Conservation (phyloP, 2,113 vertebrate species). For the Rhabdomys dilectus region DNA sequence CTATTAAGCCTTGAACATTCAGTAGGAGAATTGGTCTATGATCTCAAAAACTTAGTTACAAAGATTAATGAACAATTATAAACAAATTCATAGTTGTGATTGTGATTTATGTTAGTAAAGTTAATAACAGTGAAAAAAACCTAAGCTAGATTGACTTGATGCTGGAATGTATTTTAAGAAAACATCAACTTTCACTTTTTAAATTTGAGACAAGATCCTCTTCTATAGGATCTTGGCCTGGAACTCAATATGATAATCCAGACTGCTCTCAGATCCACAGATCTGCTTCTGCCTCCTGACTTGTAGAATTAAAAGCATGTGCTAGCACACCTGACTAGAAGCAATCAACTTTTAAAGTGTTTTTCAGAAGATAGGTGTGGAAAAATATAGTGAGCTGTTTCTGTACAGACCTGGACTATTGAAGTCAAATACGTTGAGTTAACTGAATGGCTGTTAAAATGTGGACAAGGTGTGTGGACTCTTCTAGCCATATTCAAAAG, state of each 20-base stretch:
- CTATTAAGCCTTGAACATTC: not conserved
- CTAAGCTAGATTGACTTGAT: not conserved
- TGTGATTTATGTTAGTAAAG: slow-evolving; percentile 19
- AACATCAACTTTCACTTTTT: not conserved
- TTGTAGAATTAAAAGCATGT: not conserved
- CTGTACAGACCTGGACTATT: not conserved
- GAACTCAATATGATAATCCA: not conserved
- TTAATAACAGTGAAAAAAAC: not conserved
- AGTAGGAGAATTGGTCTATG: not conserved
- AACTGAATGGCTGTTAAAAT: slow-evolving; percentile 7
- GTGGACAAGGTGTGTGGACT: not conserved
- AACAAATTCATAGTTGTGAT: slow-evolving; percentile 29
- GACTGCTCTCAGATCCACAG: not conserved
- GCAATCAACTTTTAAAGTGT: not conserved
- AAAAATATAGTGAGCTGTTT: not conserved
- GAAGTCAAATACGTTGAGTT: not conserved
- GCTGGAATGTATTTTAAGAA: slow-evolving; percentile 29
- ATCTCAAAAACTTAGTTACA: not conserved
- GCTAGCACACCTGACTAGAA: not conserved
- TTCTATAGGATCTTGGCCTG: not conserved
- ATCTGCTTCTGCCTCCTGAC: not conserved
- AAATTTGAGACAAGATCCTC: not conserved
- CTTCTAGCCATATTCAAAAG: slow-evolving; percentile 14
- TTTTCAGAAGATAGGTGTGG: not conserved
- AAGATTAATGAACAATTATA: not conserved